phyloP scores from a whole-genome alignment of 2,113 vertebrate species.

The Colinus virginianus region DNA sequence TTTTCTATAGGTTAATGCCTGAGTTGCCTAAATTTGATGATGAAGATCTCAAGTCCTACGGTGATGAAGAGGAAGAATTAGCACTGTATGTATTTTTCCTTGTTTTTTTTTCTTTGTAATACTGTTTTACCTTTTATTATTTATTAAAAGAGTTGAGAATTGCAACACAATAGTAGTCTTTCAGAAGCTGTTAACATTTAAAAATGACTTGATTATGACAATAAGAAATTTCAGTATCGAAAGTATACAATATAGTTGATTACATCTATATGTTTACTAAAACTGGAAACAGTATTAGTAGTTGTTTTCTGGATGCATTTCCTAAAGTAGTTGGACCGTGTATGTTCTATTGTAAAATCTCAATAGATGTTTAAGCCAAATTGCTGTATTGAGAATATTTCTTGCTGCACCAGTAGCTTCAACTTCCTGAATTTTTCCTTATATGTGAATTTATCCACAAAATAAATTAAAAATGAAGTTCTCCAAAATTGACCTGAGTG shows the following conservation, averaged over 20 bases:
- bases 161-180: neutral
- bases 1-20: constrained; percentile 87
- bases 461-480: neutral
- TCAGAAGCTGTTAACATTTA: neutral
- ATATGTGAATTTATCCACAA: neutral
- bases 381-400: neutral
- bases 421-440: neutral
- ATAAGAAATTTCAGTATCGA: neutral
- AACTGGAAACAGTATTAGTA: neutral
- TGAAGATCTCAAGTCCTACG: constrained; percentile 86
- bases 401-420: neutral
- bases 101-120: neutral
- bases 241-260: neutral
- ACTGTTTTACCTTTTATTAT: neutral
- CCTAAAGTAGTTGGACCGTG: neutral
- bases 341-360: neutral
- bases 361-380: neutral
- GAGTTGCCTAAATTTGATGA: constrained; percentile 91
- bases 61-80: constrained; percentile 90
- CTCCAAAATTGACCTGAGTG: neutral
- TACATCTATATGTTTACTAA: neutral
- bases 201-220: neutral
- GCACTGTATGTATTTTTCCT: constrained; percentile 84
- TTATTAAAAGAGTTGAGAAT: neutral
- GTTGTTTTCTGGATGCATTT: neutral